Conservation (phyloP, 2,797 vertebrate species). For the Mastacembelus armatus region DNA sequence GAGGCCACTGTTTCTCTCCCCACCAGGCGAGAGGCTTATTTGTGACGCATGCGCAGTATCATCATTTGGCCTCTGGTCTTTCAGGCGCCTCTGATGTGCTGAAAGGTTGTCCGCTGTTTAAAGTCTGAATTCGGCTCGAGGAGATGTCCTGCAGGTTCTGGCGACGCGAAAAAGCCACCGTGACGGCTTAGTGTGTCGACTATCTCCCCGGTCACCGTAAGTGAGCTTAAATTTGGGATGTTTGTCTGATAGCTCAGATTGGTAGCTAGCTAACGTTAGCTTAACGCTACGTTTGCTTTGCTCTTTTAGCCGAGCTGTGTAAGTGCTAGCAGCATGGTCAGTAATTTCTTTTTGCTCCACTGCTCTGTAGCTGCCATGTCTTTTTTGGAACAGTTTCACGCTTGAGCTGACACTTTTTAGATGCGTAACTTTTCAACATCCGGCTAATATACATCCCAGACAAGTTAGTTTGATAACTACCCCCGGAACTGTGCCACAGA, state of each 20-base stretch:
- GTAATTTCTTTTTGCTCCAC: neutral
- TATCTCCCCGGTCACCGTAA: conserved; percentile 25
- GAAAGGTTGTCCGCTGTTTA: conserved; percentile 64
- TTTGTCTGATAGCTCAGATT: conserved; percentile 27
- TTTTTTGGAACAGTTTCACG: neutral
- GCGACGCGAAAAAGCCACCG: conserved; percentile 16
- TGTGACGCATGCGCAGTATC: conserved; percentile 74
- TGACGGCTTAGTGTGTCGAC: conserved; percentile 19
- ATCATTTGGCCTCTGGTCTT: conserved; percentile 74
- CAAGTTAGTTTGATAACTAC: neutral
- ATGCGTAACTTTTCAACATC: neutral
- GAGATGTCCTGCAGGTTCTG: conserved; percentile 39
- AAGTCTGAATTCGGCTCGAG: conserved; percentile 47
- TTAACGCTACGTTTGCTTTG: conserved; percentile 37
- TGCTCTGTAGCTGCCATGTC: neutral
- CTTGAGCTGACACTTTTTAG: neutral
- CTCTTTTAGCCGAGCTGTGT: conserved; percentile 57
- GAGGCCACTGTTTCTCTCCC: conserved; percentile 33
- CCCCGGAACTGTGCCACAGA: conserved; percentile 43
- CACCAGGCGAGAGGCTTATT: neutral
- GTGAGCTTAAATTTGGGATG: conserved; percentile 5
- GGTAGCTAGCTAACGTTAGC: conserved; percentile 39
- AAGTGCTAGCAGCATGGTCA: conserved; percentile 38
- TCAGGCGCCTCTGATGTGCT: conserved; percentile 73
- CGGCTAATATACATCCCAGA: neutral